A percentile compares a stretch with the other conserved stretches of the same genome.
These are phyloP conservation scores for Molossus alvarezi DNA, from an alignment of 2,797 vertebrate species.

Conservation along the genomic window DNA sequence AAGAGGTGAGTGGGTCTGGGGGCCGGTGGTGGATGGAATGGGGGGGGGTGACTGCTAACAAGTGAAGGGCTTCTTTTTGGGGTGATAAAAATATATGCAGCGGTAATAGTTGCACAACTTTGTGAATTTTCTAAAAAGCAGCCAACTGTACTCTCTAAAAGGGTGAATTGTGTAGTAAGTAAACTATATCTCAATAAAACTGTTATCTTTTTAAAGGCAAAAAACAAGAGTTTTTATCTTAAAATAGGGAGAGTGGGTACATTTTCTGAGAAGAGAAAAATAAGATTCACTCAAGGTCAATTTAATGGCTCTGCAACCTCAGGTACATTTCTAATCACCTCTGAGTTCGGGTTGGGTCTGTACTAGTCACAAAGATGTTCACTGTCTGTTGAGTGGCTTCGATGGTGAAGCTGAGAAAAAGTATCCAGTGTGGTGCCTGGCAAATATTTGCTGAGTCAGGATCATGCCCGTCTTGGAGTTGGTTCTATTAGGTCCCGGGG, in stretches of 20 bases:
- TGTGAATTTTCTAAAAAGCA: not conserved
- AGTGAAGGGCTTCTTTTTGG: not conserved
- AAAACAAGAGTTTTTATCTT: not conserved
- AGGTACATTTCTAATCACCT: not conserved
- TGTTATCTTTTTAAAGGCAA: not conserved
- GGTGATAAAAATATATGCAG: not conserved
- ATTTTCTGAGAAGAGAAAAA: not conserved
- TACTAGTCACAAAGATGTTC: not conserved
- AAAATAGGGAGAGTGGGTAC: not conserved
- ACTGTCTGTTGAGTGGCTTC: not conserved
- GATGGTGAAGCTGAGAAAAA: not conserved
- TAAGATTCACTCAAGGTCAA: not conserved
- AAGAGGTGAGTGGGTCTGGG: not conserved
- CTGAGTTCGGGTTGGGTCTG: not conserved
- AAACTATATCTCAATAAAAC: not conserved
- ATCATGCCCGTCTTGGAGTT: too few species aligned
- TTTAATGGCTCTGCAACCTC: not conserved
- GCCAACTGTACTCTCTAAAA: not conserved
- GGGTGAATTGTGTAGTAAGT: not conserved
- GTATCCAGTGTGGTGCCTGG: fast-evolving
- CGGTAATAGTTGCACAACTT: not conserved
- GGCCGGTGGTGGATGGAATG: not conserved
- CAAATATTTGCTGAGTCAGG: too few species aligned
- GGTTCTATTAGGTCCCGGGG: not conserved
- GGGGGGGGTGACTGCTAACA: not conserved